Evolutionary conservation across 2,888 invertebrate genomes (phyloP).

Genomic region (Oegoconia quadripuncta): DNA sequence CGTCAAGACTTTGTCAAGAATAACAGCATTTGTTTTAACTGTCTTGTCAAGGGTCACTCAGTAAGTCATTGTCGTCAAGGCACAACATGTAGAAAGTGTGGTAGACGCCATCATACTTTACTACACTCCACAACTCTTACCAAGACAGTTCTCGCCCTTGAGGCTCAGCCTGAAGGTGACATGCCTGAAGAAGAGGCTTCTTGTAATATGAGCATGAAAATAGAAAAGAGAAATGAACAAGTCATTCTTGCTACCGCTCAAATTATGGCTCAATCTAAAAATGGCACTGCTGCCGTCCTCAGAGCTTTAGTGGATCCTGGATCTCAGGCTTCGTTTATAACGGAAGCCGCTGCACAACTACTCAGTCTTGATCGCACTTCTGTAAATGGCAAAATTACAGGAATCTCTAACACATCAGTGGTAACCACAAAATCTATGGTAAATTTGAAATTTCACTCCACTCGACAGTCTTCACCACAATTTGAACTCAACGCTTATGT

Average conservation of each 20-base stretch:
- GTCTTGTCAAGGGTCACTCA: neutral
- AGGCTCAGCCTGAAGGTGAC: neutral
- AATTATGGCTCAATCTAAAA: neutral
- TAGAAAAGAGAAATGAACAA: neutral
- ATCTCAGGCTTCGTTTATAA: constrained; percentile 22
- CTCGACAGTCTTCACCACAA: too few relatives aligned
- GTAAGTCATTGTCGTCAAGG: constrained; percentile 6
- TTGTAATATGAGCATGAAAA: neutral
- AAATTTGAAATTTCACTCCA: too few relatives aligned
- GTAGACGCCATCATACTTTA: constrained; percentile 20
- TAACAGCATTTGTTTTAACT: too few relatives aligned
- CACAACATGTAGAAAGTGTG: constrained; percentile 19
- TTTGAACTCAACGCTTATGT: neutral
- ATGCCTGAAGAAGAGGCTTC: too few relatives aligned
- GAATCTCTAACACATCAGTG: constrained; percentile 17
- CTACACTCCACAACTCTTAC: constrained; percentile 9
- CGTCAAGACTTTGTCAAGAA: neutral
- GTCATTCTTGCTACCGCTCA: neutral
- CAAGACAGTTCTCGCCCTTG: neutral
- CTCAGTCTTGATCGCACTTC: constrained; percentile 14
- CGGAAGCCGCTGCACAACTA: constrained; percentile 17
- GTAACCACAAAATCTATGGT: constrained; percentile 21
- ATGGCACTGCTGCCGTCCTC: neutral
- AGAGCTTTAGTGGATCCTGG: constrained; percentile 22
- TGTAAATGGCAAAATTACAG: constrained; percentile 18